Base-by-base conservation (phyloP, 2,113 vertebrate species). In the Haemorhous mexicanus region DNA sequence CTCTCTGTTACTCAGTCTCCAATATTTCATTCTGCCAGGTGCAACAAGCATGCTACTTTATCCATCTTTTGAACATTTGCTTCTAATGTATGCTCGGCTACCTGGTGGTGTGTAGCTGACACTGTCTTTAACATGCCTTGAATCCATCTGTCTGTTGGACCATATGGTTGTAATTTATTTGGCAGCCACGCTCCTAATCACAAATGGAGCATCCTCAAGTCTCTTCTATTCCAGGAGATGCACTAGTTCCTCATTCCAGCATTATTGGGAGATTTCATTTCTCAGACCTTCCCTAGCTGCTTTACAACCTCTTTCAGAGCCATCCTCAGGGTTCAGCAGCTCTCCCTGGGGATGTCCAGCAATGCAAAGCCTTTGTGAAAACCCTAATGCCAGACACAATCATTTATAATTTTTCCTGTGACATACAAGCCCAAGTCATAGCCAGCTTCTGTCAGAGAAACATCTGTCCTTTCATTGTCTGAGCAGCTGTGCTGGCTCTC, bases 121-220 rank as follows among this genome's bases (percentile, higher is more conserved):
- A 93, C 90, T 90, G 95, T 95, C 96, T 97, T 94, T 90, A 94
- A 84, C 94, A 70, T 78, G 86, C 89, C 94, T 96, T 70, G 90
- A 93, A 93, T 95, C 95, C 95, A 96, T 97, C 96, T 97, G 96
- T 95, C 94, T 95, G 90, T 94, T 90, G 86, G 76, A 59, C 95
- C 95, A 96, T 95, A 96, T 97, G 96, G 83, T 89, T 95, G 68
- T 86, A 92, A 95, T 95, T 93, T 92, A 95, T 93, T 96, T 96
- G 96, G 96, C 96, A 97, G 83, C 68, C 86, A 76, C 1, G 2
- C 89, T 97, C 68, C 79, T 95, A 95, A 96, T 96, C 64, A 3
- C 88, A 86, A 96, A 95, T 81, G 86, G 95, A 97, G 95, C 90
- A 94, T 94, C 76, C 80, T 95, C 33, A 43, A 95, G 68, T 67